Evolutionary conservation across 2,888 invertebrate genomes (phyloP).

Genomic region (Nomada fucata): DNA sequence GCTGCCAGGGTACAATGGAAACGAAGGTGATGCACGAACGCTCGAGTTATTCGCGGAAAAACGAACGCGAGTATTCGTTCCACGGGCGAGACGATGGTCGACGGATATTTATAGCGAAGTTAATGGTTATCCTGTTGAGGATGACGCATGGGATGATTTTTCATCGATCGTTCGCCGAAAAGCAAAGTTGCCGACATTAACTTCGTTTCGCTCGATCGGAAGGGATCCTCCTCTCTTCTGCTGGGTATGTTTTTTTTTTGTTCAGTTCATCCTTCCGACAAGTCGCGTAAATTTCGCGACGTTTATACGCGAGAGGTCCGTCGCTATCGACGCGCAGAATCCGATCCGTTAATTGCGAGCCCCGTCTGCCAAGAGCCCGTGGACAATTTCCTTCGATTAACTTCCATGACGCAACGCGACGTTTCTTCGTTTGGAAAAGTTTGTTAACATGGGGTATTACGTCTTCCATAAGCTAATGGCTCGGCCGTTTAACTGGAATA

Average conservation of each 20-base stretch:
- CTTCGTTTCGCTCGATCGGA: too few relatives aligned
- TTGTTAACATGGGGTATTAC: slow-evolving; percentile 1
- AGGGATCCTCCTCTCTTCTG: too few relatives aligned
- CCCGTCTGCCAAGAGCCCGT: neutral
- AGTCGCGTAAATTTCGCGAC: neutral
- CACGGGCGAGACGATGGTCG: too few relatives aligned
- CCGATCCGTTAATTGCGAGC: slow-evolving; percentile 8
- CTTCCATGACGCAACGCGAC: neutral
- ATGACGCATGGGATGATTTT: too few relatives aligned
- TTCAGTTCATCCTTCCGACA: neutral
- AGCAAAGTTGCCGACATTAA: too few relatives aligned
- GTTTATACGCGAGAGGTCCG: neutral
- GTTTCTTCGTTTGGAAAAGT: slow-evolving; percentile 24
- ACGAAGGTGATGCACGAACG: slow-evolving; percentile 2
- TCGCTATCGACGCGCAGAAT: slow-evolving; percentile 10
- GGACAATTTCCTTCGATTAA: slow-evolving; percentile 22
- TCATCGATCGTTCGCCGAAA: too few relatives aligned
- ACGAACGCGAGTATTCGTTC: too few relatives aligned
- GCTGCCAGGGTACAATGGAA: neutral
- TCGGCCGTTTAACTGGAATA: neutral
- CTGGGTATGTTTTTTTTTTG: neutral
- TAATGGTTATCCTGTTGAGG: too few relatives aligned
- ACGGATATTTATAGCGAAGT: too few relatives aligned
- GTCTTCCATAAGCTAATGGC: slow-evolving; percentile 16
- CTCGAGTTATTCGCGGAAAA: slow-evolving; percentile 6